These are phyloP conservation scores for Drosophila percnosoma DNA, from an alignment of 2,888 invertebrate genomes.

Conservation along the genomic window DNA sequence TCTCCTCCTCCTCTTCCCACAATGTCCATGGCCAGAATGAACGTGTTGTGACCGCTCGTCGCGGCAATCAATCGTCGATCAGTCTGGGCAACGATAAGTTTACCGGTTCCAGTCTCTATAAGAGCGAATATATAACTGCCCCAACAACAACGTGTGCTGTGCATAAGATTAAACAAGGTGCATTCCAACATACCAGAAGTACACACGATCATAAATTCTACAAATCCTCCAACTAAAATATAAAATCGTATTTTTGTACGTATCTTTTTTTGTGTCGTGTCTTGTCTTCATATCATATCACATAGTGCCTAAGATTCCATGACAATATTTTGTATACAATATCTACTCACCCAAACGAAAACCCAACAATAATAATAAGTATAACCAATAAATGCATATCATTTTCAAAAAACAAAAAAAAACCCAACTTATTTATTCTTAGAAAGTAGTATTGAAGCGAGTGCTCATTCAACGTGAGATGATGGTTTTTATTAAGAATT, in stretches of 20 bases:
- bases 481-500: conserved; percentile 74
- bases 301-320: conserved; percentile 66
- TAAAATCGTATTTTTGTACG: conserved; percentile 21
- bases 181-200: conserved; percentile 93
- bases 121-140: conserved; percentile 90
- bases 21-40: conserved; percentile 68
- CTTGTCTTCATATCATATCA: conserved; percentile 62
- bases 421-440: neutral
- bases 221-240: conserved; percentile 83
- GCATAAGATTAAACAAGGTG: conserved; percentile 90
- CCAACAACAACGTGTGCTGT: conserved; percentile 92
- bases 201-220: conserved; percentile 94
- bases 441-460: neutral
- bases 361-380: conserved; percentile 22
- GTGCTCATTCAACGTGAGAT: conserved; percentile 68
- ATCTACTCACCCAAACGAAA: conserved; percentile 36
- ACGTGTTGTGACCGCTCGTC: conserved; percentile 84
- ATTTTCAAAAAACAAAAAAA: conserved; percentile 27
- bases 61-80: conserved; percentile 91
- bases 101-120: conserved; percentile 89
- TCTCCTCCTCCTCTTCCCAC: conserved; percentile 70
- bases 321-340: conserved; percentile 71
- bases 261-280: conserved; percentile 25
- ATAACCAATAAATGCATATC: conserved; percentile 57
- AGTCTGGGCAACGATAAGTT: conserved; percentile 88